These are phyloP conservation scores for Andricus grossulariae DNA, from an alignment of 1,140 invertebrate genomes.

Conservation along the genomic window DNA sequence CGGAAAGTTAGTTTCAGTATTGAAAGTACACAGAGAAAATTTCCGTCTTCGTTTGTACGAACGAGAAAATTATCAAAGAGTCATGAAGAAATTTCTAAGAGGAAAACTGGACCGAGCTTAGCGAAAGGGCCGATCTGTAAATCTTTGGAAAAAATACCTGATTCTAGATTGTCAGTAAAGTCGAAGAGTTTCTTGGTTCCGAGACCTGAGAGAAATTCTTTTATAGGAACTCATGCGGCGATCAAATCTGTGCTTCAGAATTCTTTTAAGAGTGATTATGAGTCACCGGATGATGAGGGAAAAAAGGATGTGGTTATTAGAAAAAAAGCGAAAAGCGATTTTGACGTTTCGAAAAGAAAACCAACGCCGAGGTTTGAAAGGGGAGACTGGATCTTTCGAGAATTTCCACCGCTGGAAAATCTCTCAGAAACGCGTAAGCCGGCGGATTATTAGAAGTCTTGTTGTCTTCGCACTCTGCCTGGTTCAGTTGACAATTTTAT, in stretches of 20 bases:
- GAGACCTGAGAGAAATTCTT: background rate
- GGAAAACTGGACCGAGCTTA: constrained; percentile 38
- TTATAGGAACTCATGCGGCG: constrained; percentile 20
- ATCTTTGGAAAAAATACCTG: constrained; percentile 53
- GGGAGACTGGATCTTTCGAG: constrained; percentile 59
- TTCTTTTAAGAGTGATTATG: background rate
- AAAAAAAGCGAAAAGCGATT: constrained; percentile 62
- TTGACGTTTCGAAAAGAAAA: constrained; percentile 61
- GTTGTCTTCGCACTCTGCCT: constrained; percentile 66
- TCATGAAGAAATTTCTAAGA: constrained; percentile 50
- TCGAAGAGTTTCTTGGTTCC: background rate
- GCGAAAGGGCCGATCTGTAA: constrained; percentile 46
- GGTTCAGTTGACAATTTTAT: constrained; percentile 56
- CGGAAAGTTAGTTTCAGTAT: constrained; percentile 4
- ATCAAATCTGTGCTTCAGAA: constrained; percentile 7
- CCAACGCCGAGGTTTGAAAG: constrained; percentile 59
- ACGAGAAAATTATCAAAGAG: constrained; percentile 58
- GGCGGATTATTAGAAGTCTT: constrained; percentile 66
- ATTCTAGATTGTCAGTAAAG: constrained; percentile 4
- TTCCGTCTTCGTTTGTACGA: constrained; percentile 60
- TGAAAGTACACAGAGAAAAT: constrained; percentile 47
- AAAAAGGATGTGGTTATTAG: constrained; percentile 44
- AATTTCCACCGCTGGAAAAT: constrained; percentile 55
- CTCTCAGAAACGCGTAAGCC: constrained; percentile 67
- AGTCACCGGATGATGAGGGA: constrained; percentile 48